Base-by-base conservation (phyloP, 2,888 invertebrate species). In the Tenthredo distinguenda region DNA sequence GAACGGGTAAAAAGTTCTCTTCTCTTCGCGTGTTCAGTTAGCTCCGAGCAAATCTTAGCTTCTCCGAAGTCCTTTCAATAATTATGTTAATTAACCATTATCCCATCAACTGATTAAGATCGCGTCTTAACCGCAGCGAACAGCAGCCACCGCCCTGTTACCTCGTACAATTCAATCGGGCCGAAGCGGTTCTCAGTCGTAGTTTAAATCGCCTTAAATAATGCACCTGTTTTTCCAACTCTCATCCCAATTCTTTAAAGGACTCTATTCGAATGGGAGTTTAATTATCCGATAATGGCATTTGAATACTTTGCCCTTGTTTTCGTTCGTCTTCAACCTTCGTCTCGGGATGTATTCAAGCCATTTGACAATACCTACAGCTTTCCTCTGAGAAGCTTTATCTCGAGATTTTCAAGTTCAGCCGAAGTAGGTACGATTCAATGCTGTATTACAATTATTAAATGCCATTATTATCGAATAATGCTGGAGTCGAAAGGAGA, bases 121-220 rank as follows among this genome's bases (percentile, higher is more conserved):
- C 55, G 79, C 86, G n/a, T 79, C 47, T 21, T 31, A 81, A 40
- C n/a, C 77, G 9, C 68, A 9, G 86, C 72, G 72, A 50, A 62
- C 62, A 62, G 72, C 37, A 85, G 55, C 50, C 58, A 50, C 62
- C 10, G 18, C 76, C 58, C 18, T 18, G 31, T 77, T 9, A 85
- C 83, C 86, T 88, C 88, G 85, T 86, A 86, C 86, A 88, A 88
- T 89, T 87, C 86, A 88, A 88, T 88, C 86, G 87, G 87, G 74
- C 77, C 79, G 50, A 83, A 84, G 86, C 85, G 88, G 86, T 87
- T 81, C 87, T 87, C 88, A 87, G 86, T 58, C 84, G 68, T 84
- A 84, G 79, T 81, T 86, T 37, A 71, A 47, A 76, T 65, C 62
- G 50, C 34, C 85, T 34, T 58, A 62, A 68, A 21, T 0, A 31